phyloP scores from a whole-genome alignment of 2,113 vertebrate genomes.

The Symphodus melops region DNA sequence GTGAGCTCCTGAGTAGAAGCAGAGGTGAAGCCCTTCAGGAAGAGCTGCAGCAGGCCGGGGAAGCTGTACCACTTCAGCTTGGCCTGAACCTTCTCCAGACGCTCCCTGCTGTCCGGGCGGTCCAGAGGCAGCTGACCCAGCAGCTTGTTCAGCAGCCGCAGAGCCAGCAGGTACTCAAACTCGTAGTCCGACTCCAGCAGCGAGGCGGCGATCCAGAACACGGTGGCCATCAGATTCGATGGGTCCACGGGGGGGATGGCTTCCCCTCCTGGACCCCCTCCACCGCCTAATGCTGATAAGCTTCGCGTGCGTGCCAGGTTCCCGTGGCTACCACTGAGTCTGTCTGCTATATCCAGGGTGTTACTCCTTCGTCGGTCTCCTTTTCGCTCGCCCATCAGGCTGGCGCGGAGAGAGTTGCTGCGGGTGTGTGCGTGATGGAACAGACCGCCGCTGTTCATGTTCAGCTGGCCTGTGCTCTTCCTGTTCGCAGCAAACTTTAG shows the following conservation, averaged over 20 bases:
- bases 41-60: conserved; percentile 96
- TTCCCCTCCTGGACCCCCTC: conserved; percentile 71
- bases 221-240: conserved; percentile 94
- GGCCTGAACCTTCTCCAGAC: conserved; percentile 91
- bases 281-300: conserved; percentile 92
- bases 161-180: conserved; percentile 96
- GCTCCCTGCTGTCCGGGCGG: conserved; percentile 91
- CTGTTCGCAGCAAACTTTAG: conserved; percentile 95
- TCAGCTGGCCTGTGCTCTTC: conserved; percentile 98
- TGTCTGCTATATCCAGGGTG: conserved; percentile 94
- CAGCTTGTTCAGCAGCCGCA: conserved; percentile 95
- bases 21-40: conserved; percentile 98
- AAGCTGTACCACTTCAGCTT: conserved; percentile 97
- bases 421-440: conserved; percentile 87
- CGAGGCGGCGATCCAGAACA: conserved; percentile 97
- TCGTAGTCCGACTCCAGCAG: conserved; percentile 98
- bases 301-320: conserved; percentile 96
- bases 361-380: conserved; percentile 92
- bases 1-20: conserved; percentile 97
- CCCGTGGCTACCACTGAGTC: conserved; percentile 89
- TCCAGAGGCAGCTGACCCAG: conserved; percentile 96
- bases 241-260: conserved; percentile 90
- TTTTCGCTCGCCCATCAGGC: conserved; percentile 88
- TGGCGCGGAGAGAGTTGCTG: conserved; percentile 94
- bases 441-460: conserved; percentile 87